These are phyloP conservation scores for Morpho achilles DNA, from an alignment of 2,888 invertebrate genomes.

Conservation along the genomic window DNA sequence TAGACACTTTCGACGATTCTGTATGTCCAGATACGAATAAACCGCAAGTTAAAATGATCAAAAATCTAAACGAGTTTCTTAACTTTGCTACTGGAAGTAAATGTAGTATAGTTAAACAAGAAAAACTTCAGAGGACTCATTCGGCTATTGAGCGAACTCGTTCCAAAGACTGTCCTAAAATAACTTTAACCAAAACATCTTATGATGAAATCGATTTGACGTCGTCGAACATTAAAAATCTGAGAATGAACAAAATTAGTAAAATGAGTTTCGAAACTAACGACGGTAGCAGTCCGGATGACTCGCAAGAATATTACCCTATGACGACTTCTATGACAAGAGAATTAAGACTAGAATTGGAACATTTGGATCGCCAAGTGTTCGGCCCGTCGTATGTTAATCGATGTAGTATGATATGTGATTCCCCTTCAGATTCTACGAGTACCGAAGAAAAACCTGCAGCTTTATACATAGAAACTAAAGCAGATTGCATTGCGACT, in stretches of 20 bases:
- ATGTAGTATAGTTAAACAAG: slow-evolving; percentile 40
- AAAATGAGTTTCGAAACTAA: slow-evolving; percentile 57
- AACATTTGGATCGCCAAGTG: slow-evolving; percentile 90
- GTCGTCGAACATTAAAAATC: slow-evolving; percentile 40
- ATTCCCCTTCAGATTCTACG: slow-evolving; percentile 66
- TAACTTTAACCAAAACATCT: slow-evolving; percentile 58
- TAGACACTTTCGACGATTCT: slow-evolving; percentile 76
- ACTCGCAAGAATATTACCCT: slow-evolving; percentile 90
- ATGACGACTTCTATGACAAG: slow-evolving; percentile 93
- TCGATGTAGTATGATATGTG: slow-evolving; percentile 58
- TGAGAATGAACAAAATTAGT: slow-evolving; percentile 35
- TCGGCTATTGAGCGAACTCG: slow-evolving; percentile 54
- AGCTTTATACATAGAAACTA: slow-evolving; percentile 42
- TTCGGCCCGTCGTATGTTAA: slow-evolving; percentile 80
- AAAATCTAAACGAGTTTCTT: slow-evolving; percentile 91
- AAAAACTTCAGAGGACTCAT: slow-evolving; percentile 56
- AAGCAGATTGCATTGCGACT: slow-evolving; percentile 39
- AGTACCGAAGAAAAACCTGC: slow-evolving; percentile 63
- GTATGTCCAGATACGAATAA: slow-evolving; percentile 55
- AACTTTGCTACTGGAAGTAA: slow-evolving; percentile 86
- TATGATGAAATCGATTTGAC: slow-evolving; percentile 49
- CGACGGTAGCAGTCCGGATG: slow-evolving; percentile 86
- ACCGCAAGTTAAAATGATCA: slow-evolving; percentile 79
- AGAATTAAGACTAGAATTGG: slow-evolving; percentile 88
- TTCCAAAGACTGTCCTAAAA: slow-evolving; percentile 53